Evolutionary conservation across 2,113 vertebrate species (phyloP).

Genomic region (Neotragus moschatus): DNA sequence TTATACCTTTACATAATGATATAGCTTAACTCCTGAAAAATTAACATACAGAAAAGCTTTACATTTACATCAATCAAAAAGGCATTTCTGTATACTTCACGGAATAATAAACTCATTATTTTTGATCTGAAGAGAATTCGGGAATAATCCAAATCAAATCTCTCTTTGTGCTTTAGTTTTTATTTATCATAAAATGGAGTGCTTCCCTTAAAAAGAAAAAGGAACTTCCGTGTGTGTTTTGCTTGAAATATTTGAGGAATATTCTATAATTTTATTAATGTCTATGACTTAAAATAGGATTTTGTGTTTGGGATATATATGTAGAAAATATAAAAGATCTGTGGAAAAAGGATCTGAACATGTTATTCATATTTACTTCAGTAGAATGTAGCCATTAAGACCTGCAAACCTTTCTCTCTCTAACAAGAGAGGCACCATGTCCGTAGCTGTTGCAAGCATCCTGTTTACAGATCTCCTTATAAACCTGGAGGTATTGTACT

Average conservation of each 20-base stretch:
- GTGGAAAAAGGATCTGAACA: neutral
- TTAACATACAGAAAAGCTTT: neutral
- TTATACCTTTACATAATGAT: neutral
- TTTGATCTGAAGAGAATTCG: neutral
- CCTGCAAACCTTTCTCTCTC: neutral
- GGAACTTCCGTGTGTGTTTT: neutral
- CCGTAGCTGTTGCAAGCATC: slow-evolving; percentile 73
- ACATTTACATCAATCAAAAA: neutral
- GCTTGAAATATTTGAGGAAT: neutral
- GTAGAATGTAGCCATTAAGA: neutral
- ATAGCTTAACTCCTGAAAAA: neutral
- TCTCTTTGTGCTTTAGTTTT: neutral
- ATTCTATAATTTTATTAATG: neutral
- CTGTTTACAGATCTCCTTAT: slow-evolving; percentile 83
- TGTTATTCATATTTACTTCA: neutral
- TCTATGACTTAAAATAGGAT: neutral
- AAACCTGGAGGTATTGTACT: slow-evolving; percentile 66
- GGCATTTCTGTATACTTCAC: neutral
- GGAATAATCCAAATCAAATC: neutral
- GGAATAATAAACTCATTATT: neutral
- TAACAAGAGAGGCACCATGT: slow-evolving; percentile 42
- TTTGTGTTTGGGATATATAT: neutral
- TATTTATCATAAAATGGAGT: neutral
- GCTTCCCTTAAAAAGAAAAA: neutral
- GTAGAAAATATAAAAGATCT: neutral